These are phyloP conservation scores for Microchrysa polita DNA, from an alignment of 2,888 invertebrate genomes.

Conservation along the genomic window DNA sequence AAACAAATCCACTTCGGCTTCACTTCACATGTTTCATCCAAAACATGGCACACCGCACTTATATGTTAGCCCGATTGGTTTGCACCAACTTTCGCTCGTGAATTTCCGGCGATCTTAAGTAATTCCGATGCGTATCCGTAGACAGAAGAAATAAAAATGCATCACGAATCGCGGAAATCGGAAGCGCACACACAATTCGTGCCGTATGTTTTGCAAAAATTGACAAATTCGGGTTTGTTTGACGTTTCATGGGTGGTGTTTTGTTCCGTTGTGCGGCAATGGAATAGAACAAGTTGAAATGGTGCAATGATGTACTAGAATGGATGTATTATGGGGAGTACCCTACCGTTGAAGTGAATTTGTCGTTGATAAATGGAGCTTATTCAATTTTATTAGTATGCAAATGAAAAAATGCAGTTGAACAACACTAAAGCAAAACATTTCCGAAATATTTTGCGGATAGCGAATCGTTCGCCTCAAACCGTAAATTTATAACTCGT, in stretches of 20 bases:
- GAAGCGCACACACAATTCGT: background rate
- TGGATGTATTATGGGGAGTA: background rate
- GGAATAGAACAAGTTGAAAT: background rate
- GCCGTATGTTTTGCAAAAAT: slow-evolving; percentile 9
- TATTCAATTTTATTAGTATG: no score
- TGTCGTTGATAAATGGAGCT: no score
- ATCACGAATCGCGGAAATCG: background rate
- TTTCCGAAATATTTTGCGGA: no score
- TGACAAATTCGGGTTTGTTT: background rate
- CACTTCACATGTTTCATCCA: background rate
- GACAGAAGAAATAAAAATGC: background rate
- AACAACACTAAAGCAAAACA: no score
- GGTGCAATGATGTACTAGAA: background rate
- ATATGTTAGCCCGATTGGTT: background rate
- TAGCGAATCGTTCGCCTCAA: no score
- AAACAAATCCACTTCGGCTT: background rate
- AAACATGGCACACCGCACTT: background rate
- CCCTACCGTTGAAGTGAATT: no score
- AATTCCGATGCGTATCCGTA: background rate
- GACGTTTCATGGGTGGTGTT: slow-evolving; percentile 24
- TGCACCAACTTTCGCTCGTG: background rate
- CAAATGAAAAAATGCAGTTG: no score
- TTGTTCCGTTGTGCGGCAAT: slow-evolving; percentile 2
- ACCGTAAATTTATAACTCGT: no score
- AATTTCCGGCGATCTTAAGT: background rate